Evolutionary conservation across 2,113 vertebrate species (phyloP), one percentile per base, ranked within the genome.

Genomic region (Thinocorus orbignyianus): DNA sequence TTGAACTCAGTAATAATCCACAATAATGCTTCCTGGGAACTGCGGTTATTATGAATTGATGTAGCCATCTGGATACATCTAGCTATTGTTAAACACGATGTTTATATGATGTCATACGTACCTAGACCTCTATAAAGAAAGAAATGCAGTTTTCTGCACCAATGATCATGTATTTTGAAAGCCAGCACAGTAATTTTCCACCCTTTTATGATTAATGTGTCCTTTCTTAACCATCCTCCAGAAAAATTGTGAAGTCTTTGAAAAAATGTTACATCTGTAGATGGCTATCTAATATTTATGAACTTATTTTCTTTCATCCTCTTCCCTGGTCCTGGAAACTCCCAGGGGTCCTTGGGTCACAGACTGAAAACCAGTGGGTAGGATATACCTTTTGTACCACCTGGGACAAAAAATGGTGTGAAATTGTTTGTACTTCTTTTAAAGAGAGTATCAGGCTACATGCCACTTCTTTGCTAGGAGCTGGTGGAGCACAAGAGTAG

Each of bases 11-110:
- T 48, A 72, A 85, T 70, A 90, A 92, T 76, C 44, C 58, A 70
- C 64, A 90, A 65, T 37, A 88, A 72, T 73, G 42, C n/a, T 95
- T 91, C 74, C 62, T 88, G 81, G 81, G 71, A 88, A 51, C 54
- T 91, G 62, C 49, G 82, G 19, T 33, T 95, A 33, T 73, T 92
- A 61, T 73, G 81, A 95, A 61, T 86, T 73, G 46, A 86, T 70
- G 64, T 49, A 92, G 68, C 81, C 91, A 87, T 91, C 81, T 92
- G 84, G 87, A 76, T 85, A 49, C 0, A 0, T 66, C 73, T 76
- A 92, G 88, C 71, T 94, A 76, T 96, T 90, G 92, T 83, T 86
- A 86, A 88, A 92, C 55, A 26, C 77, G 51, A 66, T 83, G 69
- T 88, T 93, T 93, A 66, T 93, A 69, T 92, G 88, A 81, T 65